Evolutionary conservation across 2,888 invertebrate species (phyloP).

Genomic region (Fissipunctia ypsillon): DNA sequence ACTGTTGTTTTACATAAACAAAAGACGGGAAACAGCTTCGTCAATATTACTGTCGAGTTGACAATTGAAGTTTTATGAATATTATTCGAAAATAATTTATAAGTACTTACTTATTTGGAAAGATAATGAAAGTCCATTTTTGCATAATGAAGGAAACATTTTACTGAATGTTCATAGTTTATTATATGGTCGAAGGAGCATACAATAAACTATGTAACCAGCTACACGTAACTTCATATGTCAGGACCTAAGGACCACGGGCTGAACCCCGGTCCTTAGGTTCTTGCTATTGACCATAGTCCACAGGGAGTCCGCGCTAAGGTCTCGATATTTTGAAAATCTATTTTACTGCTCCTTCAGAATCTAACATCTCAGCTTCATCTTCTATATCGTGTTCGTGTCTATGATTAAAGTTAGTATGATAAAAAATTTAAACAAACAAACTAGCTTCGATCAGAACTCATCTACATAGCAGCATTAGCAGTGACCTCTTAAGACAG

Average conservation of each 20-base stretch:
- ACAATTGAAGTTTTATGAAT: background rate
- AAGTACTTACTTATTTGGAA: background rate
- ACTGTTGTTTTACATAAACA: background rate
- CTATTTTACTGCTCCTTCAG: background rate
- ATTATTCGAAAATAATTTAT: background rate
- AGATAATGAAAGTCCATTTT: background rate
- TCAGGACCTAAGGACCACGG: background rate
- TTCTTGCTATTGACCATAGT: too few species aligned
- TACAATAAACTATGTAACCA: background rate
- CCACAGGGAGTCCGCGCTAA: background rate
- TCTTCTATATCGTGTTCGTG: background rate
- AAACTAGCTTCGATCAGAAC: background rate
- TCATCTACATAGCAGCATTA: background rate
- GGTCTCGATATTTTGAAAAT: background rate
- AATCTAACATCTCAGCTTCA: background rate
- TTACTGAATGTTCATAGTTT: too few species aligned
- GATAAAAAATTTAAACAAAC: too few species aligned
- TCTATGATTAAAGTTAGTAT: background rate
- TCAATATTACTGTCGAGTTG: conserved; percentile 17
- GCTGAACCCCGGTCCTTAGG: background rate
- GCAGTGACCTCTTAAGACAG: background rate
- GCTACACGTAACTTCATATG: background rate
- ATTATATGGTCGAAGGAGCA: too few species aligned
- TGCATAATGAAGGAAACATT: too few species aligned
- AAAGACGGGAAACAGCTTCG: conserved; percentile 2